Evolutionary conservation across 1,140 invertebrate genomes (phyloP), one percentile per base, ranked within the genome.

Genomic region (Lepidostoma basale): DNA sequence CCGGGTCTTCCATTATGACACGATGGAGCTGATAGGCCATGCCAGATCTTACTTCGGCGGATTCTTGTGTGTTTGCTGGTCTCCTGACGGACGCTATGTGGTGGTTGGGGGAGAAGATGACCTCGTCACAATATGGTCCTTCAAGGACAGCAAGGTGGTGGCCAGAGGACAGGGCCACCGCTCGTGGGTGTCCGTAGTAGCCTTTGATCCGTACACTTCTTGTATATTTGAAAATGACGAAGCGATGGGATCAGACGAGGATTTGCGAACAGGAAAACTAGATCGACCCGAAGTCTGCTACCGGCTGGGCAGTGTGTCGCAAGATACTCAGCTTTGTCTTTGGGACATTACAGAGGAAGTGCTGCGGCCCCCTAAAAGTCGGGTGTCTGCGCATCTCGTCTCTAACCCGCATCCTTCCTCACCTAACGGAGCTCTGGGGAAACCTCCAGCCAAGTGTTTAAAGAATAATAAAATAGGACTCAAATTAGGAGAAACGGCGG

Each of bases 311-410:
- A 96, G 95, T 68, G 96, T 99, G 1, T 97, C 97, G 14, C 97
- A 99, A 80, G 98, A 99, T 81, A 99, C 97, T 22, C 94, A 98
- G 78, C 81, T 99, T 44, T 99, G 97, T 83, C 83, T 99, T 49
- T 99, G 98, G 98, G 98, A 99, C 78, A 88, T 99, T 20, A 98
- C 96, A 14, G 96, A 99, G 76, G 97, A 99, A 79, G 88, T 97
- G 42, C 81, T 98, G 28, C 86, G 86, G 63, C 88, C 90, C 71
- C 88, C 88, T 9, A 66, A 80, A 4, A 77, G 79, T 64, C 71
- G 81, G 3, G 80, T 79, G 0, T 83, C 81, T 4, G 75, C 79
- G 3, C 81, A 81, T 26, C 69, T 82, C 3, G 77, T 79, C 3
- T 78, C 80, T 5, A 68, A 76, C 75, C 39, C 71, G 40, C 56